Base-by-base conservation (phyloP, 2,113 vertebrate genomes). In the Seriola dumerili region DNA sequence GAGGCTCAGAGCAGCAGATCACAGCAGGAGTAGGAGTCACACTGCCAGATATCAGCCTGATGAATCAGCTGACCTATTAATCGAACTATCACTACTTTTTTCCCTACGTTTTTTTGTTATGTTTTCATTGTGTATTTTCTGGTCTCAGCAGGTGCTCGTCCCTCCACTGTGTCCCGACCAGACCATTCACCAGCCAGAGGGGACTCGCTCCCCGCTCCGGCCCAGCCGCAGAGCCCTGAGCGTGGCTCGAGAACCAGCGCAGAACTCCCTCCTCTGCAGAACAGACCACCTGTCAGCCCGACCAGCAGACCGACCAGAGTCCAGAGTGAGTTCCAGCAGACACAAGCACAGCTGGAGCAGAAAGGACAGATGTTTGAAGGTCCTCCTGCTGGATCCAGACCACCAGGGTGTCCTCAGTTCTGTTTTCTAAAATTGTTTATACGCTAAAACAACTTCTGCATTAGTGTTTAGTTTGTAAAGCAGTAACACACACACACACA, bases 301-400 rank as follows among this genome's bases (percentile, higher is more conserved):
- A 90, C 88, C 0, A 63, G 32, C 10, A 88, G 64, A 19, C 89
- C 92, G 8, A 14, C 63, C 34, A 36, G 34, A 36, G 34, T 36
- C 52, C 91, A 76, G 65, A 57, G 95, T 95, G 79, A 95, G 94
- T 89, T 62, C 38, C 46, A 25, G n/a, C 10, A 19, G 23, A 68
- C 42, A 46, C 29, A 46, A 12, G 4, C 9, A 42, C 40, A n/a
- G 21, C 52, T 54, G 52, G 19, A 54, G 52, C 52, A 42, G 11
- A 67, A 5, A 32, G 57, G 21, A 11, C 61, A 63, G 32, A 3
- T 36, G 21, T 54, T 21, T 3, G 19, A 17, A 16, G 46, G 46
- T 48, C 16, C 16, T 16, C 46, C 16, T 16, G 46, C 46, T 48
- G 46, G 14, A 16, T 5, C 46, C 46, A 48, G 6, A 23, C n/a